Evolutionary conservation across 2,113 vertebrate genomes (phyloP).

Genomic region (Cariama cristata): DNA sequence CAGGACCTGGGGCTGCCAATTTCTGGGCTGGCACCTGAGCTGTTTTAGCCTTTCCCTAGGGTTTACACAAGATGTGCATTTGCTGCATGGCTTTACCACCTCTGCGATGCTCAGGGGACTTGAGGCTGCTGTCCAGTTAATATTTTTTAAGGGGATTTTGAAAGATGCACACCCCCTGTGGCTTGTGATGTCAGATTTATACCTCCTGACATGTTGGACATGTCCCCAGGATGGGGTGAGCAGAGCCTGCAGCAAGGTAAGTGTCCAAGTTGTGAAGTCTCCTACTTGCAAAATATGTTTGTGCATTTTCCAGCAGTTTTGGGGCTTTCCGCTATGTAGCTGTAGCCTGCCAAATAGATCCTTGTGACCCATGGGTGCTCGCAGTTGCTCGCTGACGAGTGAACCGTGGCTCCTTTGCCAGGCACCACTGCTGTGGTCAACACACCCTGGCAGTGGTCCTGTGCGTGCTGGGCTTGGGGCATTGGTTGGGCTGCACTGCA

Average conservation of each 20-base stretch:
- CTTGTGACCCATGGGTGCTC: background rate
- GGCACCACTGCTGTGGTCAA: fast-evolving
- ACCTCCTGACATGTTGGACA: background rate
- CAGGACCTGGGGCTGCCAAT: background rate
- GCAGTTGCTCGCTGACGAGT: background rate
- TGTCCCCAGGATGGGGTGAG: background rate
- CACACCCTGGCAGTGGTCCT: background rate
- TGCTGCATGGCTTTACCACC: background rate
- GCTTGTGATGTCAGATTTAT: background rate
- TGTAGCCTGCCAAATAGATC: background rate
- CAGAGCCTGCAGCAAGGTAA: background rate
- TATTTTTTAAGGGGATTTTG: background rate
- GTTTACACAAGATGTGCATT: background rate
- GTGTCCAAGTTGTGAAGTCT: background rate
- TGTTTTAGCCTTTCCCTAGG: background rate
- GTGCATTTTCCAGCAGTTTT: background rate
- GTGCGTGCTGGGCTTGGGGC: background rate
- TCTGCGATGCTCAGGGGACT: background rate
- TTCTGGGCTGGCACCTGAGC: background rate
- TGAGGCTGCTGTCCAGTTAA: background rate
- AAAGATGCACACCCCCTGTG: background rate
- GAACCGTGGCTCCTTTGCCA: background rate
- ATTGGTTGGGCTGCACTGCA: background rate
- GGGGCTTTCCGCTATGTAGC: background rate
- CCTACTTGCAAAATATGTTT: background rate